Base-by-base conservation (phyloP, 2,888 invertebrate genomes). In the Euzetes globulus region DNA sequence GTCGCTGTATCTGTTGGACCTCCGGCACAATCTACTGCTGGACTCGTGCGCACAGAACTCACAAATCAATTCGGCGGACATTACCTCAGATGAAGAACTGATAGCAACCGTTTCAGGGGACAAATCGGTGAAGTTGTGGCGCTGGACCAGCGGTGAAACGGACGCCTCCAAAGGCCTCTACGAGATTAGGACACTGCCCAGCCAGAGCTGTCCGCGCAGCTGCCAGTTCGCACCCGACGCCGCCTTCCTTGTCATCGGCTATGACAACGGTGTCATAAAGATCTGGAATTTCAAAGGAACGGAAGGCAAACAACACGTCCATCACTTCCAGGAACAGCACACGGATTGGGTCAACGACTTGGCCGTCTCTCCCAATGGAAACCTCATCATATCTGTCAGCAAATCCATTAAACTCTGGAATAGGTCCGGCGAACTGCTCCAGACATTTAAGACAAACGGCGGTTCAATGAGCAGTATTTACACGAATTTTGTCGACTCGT, bases 201-300 rank as follows among this genome's bases (percentile, higher is more conserved):
- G 15, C n/a, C 13, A 3, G 2, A 29, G 29, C 9, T 60, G 60
- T 41, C 63, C 77, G 1, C 71, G 78, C 15, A 72, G 74, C 33
- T 77, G 77, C 52, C 47, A 72, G 80, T 82, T 78, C 75, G 74
- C 75, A 25, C 77, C 78, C 37, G 68, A 88, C 79, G 87, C 86
- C 6, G 82, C 84, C 72, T 84, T 88, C 75, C 82, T 89, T 17
- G 89, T 89, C 0, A 80, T 88, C 79, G 89, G 89, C 0, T 85
- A 87, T 25, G 85, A 86, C 70, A 85, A 85, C 27, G 89, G 89
- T 0, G 83, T 85, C 76, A 86, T 89, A 79, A 84, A 85, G 82
- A 89, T 89, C 83, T 86, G 85, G 80, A 63, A 63, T 22, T 19
- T 41, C 22, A 60, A 70, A 65, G 47, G 25, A 19, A 60, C 33